Conservation (phyloP, 2,113 vertebrate species). For the Telmatochromis sp. region DNA sequence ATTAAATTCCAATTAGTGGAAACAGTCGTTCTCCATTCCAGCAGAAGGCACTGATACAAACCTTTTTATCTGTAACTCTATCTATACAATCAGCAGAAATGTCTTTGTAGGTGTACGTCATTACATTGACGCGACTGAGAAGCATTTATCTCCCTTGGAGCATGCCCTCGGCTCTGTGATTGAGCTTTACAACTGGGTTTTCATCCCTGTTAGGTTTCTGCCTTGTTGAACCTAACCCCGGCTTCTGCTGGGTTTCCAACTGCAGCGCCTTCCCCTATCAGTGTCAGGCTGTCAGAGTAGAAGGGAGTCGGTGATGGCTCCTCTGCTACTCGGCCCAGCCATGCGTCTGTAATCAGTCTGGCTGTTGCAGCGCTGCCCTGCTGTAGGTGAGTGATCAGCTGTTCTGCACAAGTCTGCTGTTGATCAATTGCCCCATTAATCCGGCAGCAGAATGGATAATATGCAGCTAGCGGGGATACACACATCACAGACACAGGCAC, state of each 20-base stretch:
- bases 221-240: conserved; percentile 32
- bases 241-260: not conserved
- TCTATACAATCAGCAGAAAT: conserved; percentile 1
- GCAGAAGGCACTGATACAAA: not conserved
- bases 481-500: not conserved
- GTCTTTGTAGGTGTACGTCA: conserved; percentile 26
- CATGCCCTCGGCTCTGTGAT: conserved; percentile 20
- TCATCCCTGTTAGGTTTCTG: conserved; percentile 33
- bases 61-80: not conserved
- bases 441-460: conserved; percentile 53
- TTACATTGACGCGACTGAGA: not conserved
- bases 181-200: conserved; percentile 43
- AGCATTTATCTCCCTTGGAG: conserved; percentile 6
- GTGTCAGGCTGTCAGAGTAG: conserved; percentile 40
- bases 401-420: conserved; percentile 46
- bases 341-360: conserved; percentile 51
- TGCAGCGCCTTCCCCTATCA: conserved; percentile 10
- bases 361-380: conserved; percentile 14
- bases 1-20: not conserved
- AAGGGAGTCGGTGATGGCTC: not conserved
- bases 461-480: conserved; percentile 24
- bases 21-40: not conserved
- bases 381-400: conserved; percentile 62
- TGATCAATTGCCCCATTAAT: conserved; percentile 71
- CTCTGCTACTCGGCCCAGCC: conserved; percentile 13